Conservation (phyloP, 2,797 vertebrate species). For the Pantherophis vulpinus region DNA sequence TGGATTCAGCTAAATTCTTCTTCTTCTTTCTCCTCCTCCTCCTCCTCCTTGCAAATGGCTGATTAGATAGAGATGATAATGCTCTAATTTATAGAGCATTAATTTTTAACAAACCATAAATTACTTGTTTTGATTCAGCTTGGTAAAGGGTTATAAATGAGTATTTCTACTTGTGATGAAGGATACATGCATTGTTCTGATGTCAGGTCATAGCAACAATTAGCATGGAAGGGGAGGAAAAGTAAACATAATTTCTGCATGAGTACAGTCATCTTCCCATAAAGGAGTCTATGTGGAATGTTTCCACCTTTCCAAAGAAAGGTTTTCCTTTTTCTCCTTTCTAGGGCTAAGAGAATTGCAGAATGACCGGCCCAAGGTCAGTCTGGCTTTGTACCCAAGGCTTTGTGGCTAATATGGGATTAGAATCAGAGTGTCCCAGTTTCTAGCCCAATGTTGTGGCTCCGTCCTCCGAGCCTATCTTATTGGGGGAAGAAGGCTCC, state of each 20-base stretch:
- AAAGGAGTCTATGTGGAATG: not conserved
- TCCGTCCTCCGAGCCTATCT: too few relatives aligned
- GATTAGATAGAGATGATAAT: not conserved
- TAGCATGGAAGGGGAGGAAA: not conserved
- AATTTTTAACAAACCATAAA: not conserved
- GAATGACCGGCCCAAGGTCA: not conserved
- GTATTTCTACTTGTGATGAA: not conserved
- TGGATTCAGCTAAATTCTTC: not conserved
- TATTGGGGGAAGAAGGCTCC: too few relatives aligned
- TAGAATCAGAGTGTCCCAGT: not conserved
- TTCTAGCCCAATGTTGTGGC: not conserved
- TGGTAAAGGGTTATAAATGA: not conserved
- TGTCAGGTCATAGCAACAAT: not conserved
- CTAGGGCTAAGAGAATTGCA: not conserved
- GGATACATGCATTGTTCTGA: not conserved
- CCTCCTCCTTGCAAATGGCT: not conserved
- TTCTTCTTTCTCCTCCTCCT: not conserved
- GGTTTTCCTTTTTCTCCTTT: not conserved
- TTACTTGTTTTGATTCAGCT: not conserved
- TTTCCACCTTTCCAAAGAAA: too few relatives aligned
- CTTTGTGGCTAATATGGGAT: not conserved
- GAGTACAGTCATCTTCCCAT: not conserved
- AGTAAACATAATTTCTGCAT: not conserved
- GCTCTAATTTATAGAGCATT: not conserved
- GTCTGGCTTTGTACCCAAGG: not conserved